Percentiles rank a stretch among this genome's conserved stretches.
Evolutionary conservation across 1,140 invertebrate species (phyloP).

Genomic region (Platyscapa corneri): DNA sequence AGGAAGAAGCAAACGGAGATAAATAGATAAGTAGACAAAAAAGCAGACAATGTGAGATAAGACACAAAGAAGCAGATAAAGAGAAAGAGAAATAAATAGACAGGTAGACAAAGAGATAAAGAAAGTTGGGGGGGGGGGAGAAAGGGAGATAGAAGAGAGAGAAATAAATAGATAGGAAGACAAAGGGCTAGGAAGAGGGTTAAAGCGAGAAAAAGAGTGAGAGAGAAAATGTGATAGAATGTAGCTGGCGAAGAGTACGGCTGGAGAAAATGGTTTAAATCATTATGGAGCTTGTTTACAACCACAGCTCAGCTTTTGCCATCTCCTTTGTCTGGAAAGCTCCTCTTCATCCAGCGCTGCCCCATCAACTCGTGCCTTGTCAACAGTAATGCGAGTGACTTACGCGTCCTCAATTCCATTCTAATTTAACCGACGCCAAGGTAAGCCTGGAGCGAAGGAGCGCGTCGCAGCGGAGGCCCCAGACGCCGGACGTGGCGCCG

Average conservation of each 20-base stretch:
- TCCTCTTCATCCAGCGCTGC: not conserved
- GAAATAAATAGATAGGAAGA: not conserved
- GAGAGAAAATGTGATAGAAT: not conserved
- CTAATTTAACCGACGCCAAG: conserved; percentile 40
- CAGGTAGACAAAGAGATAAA: not conserved
- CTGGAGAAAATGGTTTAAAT: conserved; percentile 45
- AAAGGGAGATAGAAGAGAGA: too few relatives aligned
- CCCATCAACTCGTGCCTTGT: not conserved
- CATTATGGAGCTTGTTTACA: conserved; percentile 53
- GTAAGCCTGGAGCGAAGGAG: not conserved
- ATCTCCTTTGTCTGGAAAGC: conserved; percentile 4
- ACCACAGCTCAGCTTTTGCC: conserved; percentile 8
- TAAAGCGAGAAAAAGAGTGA: not conserved
- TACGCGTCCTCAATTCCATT: conserved; percentile 19
- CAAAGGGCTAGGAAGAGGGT: not conserved
- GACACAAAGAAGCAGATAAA: not conserved
- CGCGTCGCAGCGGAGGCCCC: not conserved
- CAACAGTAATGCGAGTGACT: not conserved
- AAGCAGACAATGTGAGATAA: too few relatives aligned
- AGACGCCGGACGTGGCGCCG: not conserved
- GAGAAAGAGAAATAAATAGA: not conserved
- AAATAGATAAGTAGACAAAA: not conserved
- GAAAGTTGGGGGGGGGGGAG: too few relatives aligned
- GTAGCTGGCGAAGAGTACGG: not conserved
- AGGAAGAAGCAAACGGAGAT: not conserved